Evolutionary conservation across 1,140 invertebrate genomes (phyloP).

Genomic region (Charaxes varanes): DNA sequence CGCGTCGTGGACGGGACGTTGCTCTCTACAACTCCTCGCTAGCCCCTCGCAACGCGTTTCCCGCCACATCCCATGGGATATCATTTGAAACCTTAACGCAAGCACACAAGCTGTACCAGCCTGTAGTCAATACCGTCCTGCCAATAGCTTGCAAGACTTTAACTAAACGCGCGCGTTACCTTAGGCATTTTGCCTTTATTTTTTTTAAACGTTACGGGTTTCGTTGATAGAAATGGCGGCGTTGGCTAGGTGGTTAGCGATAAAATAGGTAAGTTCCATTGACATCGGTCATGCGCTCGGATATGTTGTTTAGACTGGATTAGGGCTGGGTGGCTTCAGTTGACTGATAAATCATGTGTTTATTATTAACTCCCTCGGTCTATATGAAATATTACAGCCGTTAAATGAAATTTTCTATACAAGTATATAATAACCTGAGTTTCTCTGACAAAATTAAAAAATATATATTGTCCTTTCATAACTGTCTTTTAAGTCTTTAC

Average conservation of each 20-base stretch:
- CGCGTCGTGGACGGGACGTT: conserved; percentile 29
- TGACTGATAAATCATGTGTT: no score
- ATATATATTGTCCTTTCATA: no score
- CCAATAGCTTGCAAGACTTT: background rate
- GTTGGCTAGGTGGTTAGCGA: conserved; percentile 26
- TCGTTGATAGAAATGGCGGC: background rate
- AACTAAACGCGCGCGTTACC: conserved; percentile 3
- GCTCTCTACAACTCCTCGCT: conserved; percentile 41
- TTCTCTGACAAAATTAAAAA: no score
- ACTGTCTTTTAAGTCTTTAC: no score
- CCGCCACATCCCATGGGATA: conserved; percentile 17
- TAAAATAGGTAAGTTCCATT: conserved; percentile 53
- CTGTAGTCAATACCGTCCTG: conserved; percentile 1
- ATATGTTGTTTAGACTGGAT: conserved; percentile 41
- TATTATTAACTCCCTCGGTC: no score
- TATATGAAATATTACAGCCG: no score
- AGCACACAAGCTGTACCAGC: conserved; percentile 22
- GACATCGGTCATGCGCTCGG: conserved; percentile 48
- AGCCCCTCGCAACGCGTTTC: conserved; percentile 12
- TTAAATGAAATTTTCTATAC: no score
- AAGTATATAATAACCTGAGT: no score
- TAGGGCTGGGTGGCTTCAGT: no score
- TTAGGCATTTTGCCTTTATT: background rate
- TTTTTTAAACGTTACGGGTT: conserved; percentile 1
- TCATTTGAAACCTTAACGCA: conserved; percentile 6